Base-by-base conservation (phyloP, 2,888 invertebrate species). In the Diarsia brunnea region DNA sequence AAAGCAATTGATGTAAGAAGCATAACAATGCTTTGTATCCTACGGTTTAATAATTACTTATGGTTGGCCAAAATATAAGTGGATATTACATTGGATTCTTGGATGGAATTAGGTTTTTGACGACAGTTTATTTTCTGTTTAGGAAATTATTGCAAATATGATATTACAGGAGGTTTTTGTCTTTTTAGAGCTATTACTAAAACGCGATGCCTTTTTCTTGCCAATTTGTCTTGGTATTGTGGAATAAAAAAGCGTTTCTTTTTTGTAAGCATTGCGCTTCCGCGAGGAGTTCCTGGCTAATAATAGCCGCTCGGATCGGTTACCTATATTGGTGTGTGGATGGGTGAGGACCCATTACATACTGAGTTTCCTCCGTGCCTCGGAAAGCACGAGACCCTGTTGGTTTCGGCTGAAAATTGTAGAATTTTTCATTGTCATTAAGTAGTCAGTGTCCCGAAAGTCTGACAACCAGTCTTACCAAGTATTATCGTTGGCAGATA, bases 1-100 rank as follows among this genome's bases (percentile, higher is more conserved):
- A 71, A 75, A 71, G 84, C 68, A 71, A 74, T 84, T 83, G 80
- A 77, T 71, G 74, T 49, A 21, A 53, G 27, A 21, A 53, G 27
- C 77, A 63, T 67, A 70, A 80, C 79, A 69, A 69, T 74, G 68
- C 21, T 31, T 21, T 49, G 38, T 63, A 61, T 82, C 70, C 81
- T 75, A 84, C 68, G 71, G 24, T 31, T 31, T 75, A 80, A 84
- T 71, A 16, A 24, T 8, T 49, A 53, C 45, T 31, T 53, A 21
- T 24, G 24, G 14, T 61, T 81, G 14, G 24, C 19, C 55, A 27
- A 78, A 78, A 79, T 66, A 24, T 81, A 73, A 81, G 47, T 74
- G 47, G 27, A 43, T 38, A 19, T 43, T 12, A 65, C n/a, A 65
- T 55, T 38, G 7, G 0, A 8, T 49, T 16, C 11, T 63, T 27